phyloP scores from a whole-genome alignment of 2,888 invertebrate genomes.

The Parascotia fuliginaria region DNA sequence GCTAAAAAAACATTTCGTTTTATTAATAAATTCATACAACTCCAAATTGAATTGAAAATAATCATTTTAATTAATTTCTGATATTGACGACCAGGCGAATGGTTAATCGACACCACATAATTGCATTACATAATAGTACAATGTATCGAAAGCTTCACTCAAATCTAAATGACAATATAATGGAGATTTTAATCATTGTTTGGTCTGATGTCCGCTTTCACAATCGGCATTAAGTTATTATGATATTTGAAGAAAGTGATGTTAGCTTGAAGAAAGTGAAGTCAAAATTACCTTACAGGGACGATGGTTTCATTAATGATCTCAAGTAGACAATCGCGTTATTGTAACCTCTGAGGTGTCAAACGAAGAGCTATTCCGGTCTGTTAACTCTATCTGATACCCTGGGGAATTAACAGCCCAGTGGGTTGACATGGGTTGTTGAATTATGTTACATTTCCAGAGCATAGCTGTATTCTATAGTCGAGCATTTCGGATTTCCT shows the following conservation, averaged over 20 bases:
- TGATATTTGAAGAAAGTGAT: constrained; percentile 23
- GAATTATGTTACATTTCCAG: not conserved
- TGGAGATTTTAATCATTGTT: constrained; percentile 34
- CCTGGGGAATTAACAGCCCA: too few relatives aligned
- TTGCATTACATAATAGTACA: constrained; percentile 30
- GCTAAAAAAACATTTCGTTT: too few relatives aligned
- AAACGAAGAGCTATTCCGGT: constrained; percentile 1
- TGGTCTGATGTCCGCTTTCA: constrained; percentile 24
- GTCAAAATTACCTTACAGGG: constrained; percentile 7
- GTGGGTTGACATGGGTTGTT: not conserved
- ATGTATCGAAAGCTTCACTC: constrained; percentile 36
- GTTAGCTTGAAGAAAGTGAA: constrained; percentile 22
- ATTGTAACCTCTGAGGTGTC: not conserved
- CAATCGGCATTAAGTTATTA: constrained; percentile 18
- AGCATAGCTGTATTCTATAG: too few relatives aligned
- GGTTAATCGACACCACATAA: constrained; percentile 17
- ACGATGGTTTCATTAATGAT: constrained; percentile 6
- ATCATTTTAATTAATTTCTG: too few relatives aligned
- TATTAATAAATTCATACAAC: too few relatives aligned
- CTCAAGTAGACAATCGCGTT: not conserved
- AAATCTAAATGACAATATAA: constrained; percentile 47
- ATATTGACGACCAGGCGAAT: constrained; percentile 38
- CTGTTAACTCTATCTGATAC: too few relatives aligned
- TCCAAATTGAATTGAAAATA: too few relatives aligned
- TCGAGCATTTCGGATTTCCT: too few relatives aligned